Conservation (phyloP, 2,888 invertebrate species). For the Anarsia innoxiella region DNA sequence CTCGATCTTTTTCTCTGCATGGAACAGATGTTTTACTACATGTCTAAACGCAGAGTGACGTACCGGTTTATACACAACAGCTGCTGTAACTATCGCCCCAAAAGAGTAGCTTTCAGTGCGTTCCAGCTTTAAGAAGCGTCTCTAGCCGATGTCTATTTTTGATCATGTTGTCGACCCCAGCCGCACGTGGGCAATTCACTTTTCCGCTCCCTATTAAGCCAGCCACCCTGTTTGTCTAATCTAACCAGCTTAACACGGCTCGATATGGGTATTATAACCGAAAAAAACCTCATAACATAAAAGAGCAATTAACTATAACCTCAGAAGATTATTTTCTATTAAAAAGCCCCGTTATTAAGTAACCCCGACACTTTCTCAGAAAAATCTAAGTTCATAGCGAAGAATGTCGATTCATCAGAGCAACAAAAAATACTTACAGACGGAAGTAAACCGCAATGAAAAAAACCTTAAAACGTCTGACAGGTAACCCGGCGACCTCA, state of each 20-base stretch:
- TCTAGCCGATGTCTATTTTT: constrained; percentile 54
- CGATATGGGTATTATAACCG: background rate
- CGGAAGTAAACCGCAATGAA: constrained; percentile 28
- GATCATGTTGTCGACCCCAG: constrained; percentile 54
- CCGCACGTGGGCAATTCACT: constrained; percentile 29
- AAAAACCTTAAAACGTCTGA: constrained; percentile 33
- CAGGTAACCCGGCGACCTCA: constrained; percentile 48
- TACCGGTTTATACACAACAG: too few relatives aligned
- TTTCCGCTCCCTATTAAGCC: constrained; percentile 30
- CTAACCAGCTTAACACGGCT: constrained; percentile 14
- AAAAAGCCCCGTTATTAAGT: too few relatives aligned
- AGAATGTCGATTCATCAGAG: constrained; percentile 35
- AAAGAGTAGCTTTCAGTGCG: too few relatives aligned
- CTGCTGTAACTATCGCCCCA: too few relatives aligned
- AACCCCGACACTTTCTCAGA: constrained; percentile 10
- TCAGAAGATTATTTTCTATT: too few relatives aligned
- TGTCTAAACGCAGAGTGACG: too few relatives aligned
- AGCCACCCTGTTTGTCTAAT: constrained; percentile 27
- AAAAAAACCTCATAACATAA: too few relatives aligned
- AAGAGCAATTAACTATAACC: too few relatives aligned
- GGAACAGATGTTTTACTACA: too few relatives aligned
- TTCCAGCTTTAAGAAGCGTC: too few relatives aligned
- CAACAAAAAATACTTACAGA: constrained; percentile 31
- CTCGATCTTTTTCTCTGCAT: too few relatives aligned
- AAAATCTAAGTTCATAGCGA: constrained; percentile 16